phyloP scores from a whole-genome alignment of 1,140 invertebrate species.

The Brachionus sp. region DNA sequence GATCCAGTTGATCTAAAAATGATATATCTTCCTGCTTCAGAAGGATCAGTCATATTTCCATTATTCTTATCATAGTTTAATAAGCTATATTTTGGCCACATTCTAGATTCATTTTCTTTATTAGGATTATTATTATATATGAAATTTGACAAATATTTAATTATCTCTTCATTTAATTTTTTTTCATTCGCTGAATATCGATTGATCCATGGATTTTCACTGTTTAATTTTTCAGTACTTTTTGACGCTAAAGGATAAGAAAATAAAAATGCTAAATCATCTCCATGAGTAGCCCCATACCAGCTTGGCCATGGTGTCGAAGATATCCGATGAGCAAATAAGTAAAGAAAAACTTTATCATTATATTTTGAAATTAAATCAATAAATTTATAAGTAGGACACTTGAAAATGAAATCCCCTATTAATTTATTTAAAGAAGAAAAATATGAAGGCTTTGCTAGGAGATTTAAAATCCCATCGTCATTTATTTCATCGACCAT shows the following conservation, averaged over 20 bases:
- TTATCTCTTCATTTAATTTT: conserved; percentile 19
- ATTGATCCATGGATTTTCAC: conserved; percentile 17
- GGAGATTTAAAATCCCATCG: not conserved
- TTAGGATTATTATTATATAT: not conserved
- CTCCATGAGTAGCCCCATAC: conserved; percentile 43
- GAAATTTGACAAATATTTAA: conserved; percentile 35
- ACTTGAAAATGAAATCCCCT: conserved; percentile 92
- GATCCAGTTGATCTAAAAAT: conserved; percentile 22
- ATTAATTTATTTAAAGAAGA: not conserved
- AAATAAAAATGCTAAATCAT: conserved; percentile 86
- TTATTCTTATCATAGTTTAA: not conserved
- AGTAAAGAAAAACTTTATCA: conserved; percentile 83
- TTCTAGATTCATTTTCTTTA: not conserved
- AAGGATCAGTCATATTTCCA: conserved; percentile 31
- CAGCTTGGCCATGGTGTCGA: conserved; percentile 29
- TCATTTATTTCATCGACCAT: not conserved
- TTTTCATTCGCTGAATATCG: conserved; percentile 25
- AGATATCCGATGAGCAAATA: conserved; percentile 73
- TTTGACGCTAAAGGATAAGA: conserved; percentile 70
- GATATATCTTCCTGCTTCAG: conserved; percentile 4
- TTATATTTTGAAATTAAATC: conserved; percentile 76
- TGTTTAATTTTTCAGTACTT: not conserved
- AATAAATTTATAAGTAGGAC: conserved; percentile 87
- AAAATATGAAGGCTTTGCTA: conserved; percentile 15
- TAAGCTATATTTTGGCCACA: conserved; percentile 20